A percentile compares a stretch with the other conserved stretches of the same genome.
Conservation (phyloP, 2,113 vertebrate genomes). For the Apteryx owenii region DNA sequence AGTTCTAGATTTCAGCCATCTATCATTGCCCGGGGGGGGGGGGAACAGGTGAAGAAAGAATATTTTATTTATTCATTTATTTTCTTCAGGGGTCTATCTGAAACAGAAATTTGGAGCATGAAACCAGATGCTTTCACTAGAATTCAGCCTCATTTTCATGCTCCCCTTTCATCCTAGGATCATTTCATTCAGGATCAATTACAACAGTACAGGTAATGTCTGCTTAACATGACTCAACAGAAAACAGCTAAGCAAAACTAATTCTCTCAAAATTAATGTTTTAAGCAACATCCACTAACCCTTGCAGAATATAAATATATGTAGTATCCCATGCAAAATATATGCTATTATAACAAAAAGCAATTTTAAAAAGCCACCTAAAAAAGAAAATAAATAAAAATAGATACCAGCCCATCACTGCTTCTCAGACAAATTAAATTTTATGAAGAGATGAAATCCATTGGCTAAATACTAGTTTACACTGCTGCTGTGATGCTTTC, state of each 20-base stretch:
- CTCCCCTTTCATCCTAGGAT: background rate
- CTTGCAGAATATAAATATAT: background rate
- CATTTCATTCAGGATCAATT: background rate
- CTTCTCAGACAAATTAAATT: no score
- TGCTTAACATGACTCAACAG: background rate
- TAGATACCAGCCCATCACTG: no score
- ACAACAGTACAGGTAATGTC: background rate
- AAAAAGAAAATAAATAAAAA: no score
- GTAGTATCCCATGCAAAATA: background rate
- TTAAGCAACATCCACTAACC: background rate
- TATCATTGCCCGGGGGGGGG: background rate
- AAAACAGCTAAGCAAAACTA: background rate
- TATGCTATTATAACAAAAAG: no score
- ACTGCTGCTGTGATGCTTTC: no score
- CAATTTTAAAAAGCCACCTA: no score
- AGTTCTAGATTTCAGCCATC: background rate
- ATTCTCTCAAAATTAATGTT: background rate
- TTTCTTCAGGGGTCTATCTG: no score
- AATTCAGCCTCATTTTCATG: background rate
- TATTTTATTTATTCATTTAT: background rate
- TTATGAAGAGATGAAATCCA: background rate
- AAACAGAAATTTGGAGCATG: background rate
- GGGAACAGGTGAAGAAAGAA: no score
- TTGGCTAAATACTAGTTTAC: background rate
- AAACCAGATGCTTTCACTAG: background rate